These are phyloP conservation scores for Xylocopa sonorina DNA, from an alignment of 1,140 invertebrate genomes.

Conservation along the genomic window DNA sequence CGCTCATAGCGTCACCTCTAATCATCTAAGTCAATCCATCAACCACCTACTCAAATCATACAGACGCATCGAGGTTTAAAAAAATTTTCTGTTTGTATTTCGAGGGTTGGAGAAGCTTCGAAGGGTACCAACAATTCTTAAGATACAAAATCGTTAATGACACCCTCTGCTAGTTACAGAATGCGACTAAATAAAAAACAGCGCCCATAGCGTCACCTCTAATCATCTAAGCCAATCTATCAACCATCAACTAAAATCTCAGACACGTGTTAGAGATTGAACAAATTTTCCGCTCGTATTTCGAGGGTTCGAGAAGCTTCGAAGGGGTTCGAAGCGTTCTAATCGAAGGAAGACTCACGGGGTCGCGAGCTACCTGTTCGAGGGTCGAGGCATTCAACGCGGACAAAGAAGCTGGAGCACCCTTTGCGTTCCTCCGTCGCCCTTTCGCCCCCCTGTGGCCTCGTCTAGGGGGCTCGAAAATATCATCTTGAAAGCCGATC, in stretches of 20 bases:
- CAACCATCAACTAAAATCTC: too few species aligned
- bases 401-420: slow-evolving; percentile 56
- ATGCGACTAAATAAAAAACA: too few species aligned
- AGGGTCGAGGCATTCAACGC: slow-evolving; percentile 45
- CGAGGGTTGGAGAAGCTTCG: background rate
- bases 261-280: too few species aligned
- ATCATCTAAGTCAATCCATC: too few species aligned
- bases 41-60: too few species aligned
- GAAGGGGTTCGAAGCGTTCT: background rate
- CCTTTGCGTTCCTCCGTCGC: background rate
- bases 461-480: slow-evolving; percentile 2
- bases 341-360: slow-evolving; percentile 36
- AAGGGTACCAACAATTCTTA: too few species aligned
- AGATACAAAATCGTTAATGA: too few species aligned
- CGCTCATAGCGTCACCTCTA: too few species aligned
- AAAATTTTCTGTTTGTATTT: background rate
- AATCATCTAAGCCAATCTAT: too few species aligned
- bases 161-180: too few species aligned
- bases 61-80: too few species aligned
- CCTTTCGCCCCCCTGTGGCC: background rate
- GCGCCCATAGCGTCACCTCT: too few species aligned
- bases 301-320: background rate
- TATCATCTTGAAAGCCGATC: slow-evolving; percentile 52
- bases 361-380: slow-evolving; percentile 17
- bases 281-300: background rate